Percentiles rank a stretch among this genome's conserved stretches.
phyloP scores from a whole-genome alignment of 2,113 vertebrate genomes.

The Himantopus leucocephalus region DNA sequence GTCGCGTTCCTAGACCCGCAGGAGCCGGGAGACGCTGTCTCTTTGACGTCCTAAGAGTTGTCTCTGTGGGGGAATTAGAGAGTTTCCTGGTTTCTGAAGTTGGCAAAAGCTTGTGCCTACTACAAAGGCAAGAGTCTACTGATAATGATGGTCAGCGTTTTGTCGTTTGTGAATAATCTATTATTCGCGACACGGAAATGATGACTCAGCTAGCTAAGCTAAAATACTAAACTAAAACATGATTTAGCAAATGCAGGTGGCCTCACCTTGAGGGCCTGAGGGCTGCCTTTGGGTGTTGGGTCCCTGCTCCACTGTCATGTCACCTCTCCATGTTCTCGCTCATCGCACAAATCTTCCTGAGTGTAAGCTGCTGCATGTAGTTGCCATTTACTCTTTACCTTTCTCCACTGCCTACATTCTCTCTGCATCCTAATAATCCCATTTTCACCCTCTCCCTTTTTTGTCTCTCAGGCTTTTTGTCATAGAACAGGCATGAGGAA shows the following conservation, averaged over 20 bases:
- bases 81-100: neutral
- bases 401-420: neutral
- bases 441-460: neutral
- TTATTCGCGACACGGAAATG: fast-evolving
- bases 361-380: fast-evolving
- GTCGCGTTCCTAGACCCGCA: neutral
- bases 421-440: neutral
- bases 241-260: neutral
- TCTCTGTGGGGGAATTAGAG: neutral
- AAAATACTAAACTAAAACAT: neutral
- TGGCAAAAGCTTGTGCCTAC: neutral
- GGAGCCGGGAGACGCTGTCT: neutral
- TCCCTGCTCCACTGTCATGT: neutral
- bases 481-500: neutral
- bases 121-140: neutral
- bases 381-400: neutral
- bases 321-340: neutral
- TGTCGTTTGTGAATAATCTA: neutral
- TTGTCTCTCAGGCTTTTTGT: neutral
- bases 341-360: neutral
- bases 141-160: neutral
- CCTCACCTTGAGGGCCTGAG: neutral
- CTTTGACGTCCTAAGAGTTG: fast-evolving
- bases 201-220: neutral
- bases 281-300: neutral